Evolutionary conservation across 2,888 invertebrate species (phyloP).

Genomic region (Mylabris sibirica): DNA sequence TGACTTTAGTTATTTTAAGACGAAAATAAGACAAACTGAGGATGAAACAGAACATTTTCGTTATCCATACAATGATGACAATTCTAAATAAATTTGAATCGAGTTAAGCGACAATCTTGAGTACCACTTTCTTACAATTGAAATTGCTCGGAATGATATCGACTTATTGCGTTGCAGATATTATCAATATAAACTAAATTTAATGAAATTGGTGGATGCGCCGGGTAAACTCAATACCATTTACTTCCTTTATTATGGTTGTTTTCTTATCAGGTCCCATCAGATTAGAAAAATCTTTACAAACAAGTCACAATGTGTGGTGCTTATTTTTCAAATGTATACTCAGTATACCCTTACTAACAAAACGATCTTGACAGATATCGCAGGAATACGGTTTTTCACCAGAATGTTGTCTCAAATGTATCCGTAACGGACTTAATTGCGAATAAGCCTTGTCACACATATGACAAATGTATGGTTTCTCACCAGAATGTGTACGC

Average conservation of each 20-base stretch:
- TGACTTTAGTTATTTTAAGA: too few species aligned
- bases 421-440: constrained; percentile 49
- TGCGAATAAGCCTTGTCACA: constrained; percentile 64
- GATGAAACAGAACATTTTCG: too few species aligned
- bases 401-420: constrained; percentile 57
- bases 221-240: too few species aligned
- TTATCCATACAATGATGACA: neutral
- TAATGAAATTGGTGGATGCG: too few species aligned
- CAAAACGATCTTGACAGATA: constrained; percentile 50
- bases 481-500: constrained; percentile 50
- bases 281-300: neutral
- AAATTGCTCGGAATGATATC: too few species aligned
- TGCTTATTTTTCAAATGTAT: constrained; percentile 47
- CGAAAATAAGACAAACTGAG: too few species aligned
- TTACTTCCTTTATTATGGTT: neutral
- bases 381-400: constrained; percentile 52
- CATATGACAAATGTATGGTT: constrained; percentile 49
- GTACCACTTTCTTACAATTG: neutral
- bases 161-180: too few species aligned
- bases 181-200: too few species aligned
- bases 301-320: constrained; percentile 31
- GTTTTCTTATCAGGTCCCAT: neutral
- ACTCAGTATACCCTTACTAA: constrained; percentile 49
- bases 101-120: too few species aligned
- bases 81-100: neutral